A percentile compares a stretch with the other conserved stretches of the same genome.
phyloP scores from a whole-genome alignment of 2,113 vertebrate species.

The Dipodomys stephensi region DNA sequence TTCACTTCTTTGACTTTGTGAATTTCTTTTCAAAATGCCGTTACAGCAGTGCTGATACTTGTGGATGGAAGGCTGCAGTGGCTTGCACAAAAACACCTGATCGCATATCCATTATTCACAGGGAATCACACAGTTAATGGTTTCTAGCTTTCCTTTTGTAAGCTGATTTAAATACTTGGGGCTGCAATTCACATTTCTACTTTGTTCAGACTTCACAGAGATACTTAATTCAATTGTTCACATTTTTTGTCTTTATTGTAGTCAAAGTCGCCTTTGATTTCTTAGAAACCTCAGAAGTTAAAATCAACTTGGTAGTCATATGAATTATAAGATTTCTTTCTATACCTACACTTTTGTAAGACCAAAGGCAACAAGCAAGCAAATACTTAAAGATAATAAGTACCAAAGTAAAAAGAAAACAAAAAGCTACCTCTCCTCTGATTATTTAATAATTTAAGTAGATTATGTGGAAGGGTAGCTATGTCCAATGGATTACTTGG shows the following conservation, averaged over 20 bases:
- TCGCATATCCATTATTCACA: conserved; percentile 87
- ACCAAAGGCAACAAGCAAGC: conserved; percentile 37
- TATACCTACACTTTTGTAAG: not conserved
- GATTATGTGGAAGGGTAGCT: not conserved
- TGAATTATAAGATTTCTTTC: conserved; percentile 74
- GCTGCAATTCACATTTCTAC: conserved; percentile 87
- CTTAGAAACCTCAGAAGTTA: conserved; percentile 80
- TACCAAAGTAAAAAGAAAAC: not conserved
- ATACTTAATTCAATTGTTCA: conserved; percentile 85
- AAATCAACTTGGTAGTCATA: conserved; percentile 77
- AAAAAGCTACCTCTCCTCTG: not conserved
- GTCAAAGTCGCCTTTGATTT: conserved; percentile 84
- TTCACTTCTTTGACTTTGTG: conserved; percentile 78
- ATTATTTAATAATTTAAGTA: not conserved
- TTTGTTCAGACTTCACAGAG: conserved; percentile 86
- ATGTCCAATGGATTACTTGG: conserved; percentile 38
- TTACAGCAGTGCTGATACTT: conserved; percentile 83
- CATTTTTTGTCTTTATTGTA: conserved; percentile 83
- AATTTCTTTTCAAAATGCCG: conserved; percentile 83
- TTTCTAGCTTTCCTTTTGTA: conserved; percentile 86
- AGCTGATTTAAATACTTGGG: conserved; percentile 88
- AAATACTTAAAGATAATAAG: not conserved
- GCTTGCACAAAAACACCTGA: conserved; percentile 88
- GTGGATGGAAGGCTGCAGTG: conserved; percentile 86
- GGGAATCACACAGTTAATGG: conserved; percentile 87